Conservation (phyloP, 2,113 vertebrate genomes). For the Tautogolabrus adspersus region DNA sequence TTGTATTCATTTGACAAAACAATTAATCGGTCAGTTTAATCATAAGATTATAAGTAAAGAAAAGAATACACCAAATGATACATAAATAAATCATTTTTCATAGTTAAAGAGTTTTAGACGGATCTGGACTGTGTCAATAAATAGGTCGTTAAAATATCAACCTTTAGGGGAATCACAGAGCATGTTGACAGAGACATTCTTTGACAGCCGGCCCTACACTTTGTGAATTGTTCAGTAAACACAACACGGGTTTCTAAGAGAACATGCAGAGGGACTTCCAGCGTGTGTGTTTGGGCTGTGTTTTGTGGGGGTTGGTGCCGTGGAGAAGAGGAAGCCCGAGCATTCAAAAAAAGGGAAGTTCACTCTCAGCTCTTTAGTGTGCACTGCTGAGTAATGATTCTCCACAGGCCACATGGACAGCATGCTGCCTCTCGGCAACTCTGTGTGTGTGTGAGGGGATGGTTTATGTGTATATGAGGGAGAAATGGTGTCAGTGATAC, state of each 20-base stretch:
- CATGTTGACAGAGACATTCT: not conserved
- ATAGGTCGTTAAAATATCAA: too few relatives aligned
- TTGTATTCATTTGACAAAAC: too few relatives aligned
- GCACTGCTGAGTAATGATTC: constrained; percentile 86
- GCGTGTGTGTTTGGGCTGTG: constrained; percentile 2
- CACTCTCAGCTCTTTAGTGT: constrained; percentile 59
- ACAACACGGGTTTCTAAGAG: constrained; percentile 10
- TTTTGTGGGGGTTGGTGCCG: not conserved
- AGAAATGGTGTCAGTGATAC: constrained; percentile 82
- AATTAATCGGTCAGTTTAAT: too few relatives aligned
- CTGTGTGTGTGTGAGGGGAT: constrained; percentile 45
- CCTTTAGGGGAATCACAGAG: not conserved
- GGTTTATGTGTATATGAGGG: constrained; percentile 47
- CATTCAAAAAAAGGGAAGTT: constrained; percentile 66
- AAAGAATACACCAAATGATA: too few relatives aligned
- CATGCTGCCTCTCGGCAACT: constrained; percentile 76
- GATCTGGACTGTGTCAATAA: too few relatives aligned
- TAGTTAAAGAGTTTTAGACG: too few relatives aligned
- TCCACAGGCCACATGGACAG: constrained; percentile 79
- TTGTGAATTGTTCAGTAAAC: constrained; percentile 13
- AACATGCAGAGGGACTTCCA: constrained; percentile 10
- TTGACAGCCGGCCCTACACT: constrained; percentile 8
- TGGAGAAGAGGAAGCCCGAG: constrained; percentile 40
- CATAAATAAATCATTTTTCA: too few relatives aligned
- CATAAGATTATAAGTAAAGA: too few relatives aligned